These are phyloP conservation scores for Enteromius thamalakanensis DNA, from an alignment of 2,797 vertebrate species.

Conservation along the genomic window DNA sequence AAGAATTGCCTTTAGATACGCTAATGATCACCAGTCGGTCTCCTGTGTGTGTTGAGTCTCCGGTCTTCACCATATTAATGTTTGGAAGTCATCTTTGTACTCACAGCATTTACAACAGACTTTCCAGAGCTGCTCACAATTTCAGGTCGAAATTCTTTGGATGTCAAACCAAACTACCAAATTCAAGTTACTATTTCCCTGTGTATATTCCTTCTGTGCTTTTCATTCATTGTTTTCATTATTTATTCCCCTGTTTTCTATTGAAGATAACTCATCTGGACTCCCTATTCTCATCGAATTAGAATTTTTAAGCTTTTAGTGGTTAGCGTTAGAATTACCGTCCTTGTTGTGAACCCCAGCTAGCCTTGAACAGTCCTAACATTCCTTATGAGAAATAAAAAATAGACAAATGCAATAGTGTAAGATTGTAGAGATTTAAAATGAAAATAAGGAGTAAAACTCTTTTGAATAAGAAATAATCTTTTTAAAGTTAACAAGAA, in stretches of 20 bases:
- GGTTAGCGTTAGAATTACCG: neutral
- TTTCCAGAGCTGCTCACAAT: neutral
- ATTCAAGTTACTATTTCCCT: neutral
- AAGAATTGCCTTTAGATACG: constrained; percentile 4
- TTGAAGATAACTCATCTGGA: neutral
- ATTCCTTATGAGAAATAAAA: neutral
- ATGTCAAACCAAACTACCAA: neutral
- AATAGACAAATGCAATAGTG: neutral
- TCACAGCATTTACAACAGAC: neutral
- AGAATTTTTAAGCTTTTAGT: neutral
- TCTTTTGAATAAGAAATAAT: neutral
- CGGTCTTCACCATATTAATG: constrained; percentile 4
- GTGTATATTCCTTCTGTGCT: neutral
- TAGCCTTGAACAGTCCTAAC: neutral
- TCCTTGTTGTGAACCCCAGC: neutral
- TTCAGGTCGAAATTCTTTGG: neutral
- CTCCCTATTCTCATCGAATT: neutral
- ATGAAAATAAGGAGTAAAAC: neutral
- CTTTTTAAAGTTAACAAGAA: too few relatives aligned
- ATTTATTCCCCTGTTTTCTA: neutral
- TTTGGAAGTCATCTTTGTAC: neutral
- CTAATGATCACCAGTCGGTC: neutral
- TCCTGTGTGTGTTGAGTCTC: constrained; percentile 7
- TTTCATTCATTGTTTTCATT: neutral
- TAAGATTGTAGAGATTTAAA: neutral